Evolutionary conservation across 1,140 invertebrate species (phyloP).

Genomic region (Venustaconcha ellipsiformis): DNA sequence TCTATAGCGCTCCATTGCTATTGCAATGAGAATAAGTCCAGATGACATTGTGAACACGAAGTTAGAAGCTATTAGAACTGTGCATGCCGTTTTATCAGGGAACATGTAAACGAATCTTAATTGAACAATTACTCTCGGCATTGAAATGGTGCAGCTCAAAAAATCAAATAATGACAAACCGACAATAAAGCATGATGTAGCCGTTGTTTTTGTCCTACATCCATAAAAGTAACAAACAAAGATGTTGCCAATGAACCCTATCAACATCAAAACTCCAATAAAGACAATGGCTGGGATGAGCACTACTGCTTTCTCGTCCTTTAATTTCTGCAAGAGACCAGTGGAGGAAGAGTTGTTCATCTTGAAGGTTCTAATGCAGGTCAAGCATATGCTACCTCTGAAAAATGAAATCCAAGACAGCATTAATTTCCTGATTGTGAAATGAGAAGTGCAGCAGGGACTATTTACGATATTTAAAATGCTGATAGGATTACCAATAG

Average conservation of each 20-base stretch:
- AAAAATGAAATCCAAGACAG: too few relatives aligned
- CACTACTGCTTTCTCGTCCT: slow-evolving; percentile 28
- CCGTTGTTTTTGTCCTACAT: slow-evolving; percentile 30
- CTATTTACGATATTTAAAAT: too few relatives aligned
- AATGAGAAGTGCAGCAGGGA: too few relatives aligned
- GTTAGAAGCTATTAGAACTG: slow-evolving; percentile 31
- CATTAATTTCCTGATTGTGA: too few relatives aligned
- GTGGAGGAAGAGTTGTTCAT: too few relatives aligned
- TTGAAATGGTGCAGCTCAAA: slow-evolving; percentile 39
- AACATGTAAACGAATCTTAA: slow-evolving; percentile 36
- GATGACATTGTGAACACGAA: slow-evolving; percentile 40
- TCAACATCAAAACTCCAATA: slow-evolving; percentile 32
- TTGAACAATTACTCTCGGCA: slow-evolving; percentile 39
- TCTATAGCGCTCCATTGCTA: slow-evolving; percentile 42
- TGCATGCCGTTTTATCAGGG: slow-evolving; percentile 26
- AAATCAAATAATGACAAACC: slow-evolving; percentile 35
- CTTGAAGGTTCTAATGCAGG: too few relatives aligned
- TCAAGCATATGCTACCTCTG: too few relatives aligned
- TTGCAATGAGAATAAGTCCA: slow-evolving; percentile 29
- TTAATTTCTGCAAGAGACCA: slow-evolving; percentile 11
- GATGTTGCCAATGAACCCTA: slow-evolving; percentile 43
- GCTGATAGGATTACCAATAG: too few relatives aligned
- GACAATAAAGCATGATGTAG: slow-evolving; percentile 36
- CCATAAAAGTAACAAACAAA: slow-evolving; percentile 45
- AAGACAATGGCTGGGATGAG: slow-evolving; percentile 31